A percentile compares a stretch with the other conserved stretches of the same genome.
phyloP scores from a whole-genome alignment of 1,140 invertebrate genomes.

The Ganaspis sp. region DNA sequence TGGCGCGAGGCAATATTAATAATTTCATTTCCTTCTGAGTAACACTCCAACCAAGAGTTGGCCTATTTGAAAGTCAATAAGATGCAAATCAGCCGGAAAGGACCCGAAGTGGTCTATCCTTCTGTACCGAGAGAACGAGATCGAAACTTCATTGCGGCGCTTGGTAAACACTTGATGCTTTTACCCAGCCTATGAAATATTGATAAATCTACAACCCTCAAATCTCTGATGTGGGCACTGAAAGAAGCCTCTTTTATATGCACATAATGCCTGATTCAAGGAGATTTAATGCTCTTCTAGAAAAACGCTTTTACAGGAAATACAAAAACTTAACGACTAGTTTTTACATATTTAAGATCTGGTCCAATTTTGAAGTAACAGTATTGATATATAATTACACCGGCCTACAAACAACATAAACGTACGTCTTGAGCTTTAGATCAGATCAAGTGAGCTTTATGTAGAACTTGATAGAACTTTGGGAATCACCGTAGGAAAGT shows the following conservation, averaged over 20 bases:
- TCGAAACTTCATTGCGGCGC: slow-evolving; percentile 61
- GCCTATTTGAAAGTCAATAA: slow-evolving; percentile 70
- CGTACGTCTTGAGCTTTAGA: no score
- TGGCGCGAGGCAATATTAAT: slow-evolving; percentile 62
- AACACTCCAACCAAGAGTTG: slow-evolving; percentile 60
- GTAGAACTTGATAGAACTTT: no score
- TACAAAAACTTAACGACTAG: background rate
- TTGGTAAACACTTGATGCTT: slow-evolving; percentile 65
- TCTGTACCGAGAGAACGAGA: slow-evolving; percentile 61
- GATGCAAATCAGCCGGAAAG: slow-evolving; percentile 65
- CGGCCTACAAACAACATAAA: no score
- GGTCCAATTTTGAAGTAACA: no score
- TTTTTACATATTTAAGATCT: no score
- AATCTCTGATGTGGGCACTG: slow-evolving; percentile 13
- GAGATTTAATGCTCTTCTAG: background rate
- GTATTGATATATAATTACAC: no score
- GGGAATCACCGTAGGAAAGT: no score
- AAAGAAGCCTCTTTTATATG: background rate
- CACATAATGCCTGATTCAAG: background rate
- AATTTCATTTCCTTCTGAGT: slow-evolving; percentile 65
- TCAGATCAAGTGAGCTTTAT: no score
- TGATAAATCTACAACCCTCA: slow-evolving; percentile 56
- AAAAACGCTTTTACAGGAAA: slow-evolving; percentile 17
- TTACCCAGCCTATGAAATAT: slow-evolving; percentile 66
- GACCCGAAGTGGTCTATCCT: slow-evolving; percentile 49